These are phyloP conservation scores for Zootoca vivipara DNA, from an alignment of 2,113 vertebrate species.

Conservation along the genomic window DNA sequence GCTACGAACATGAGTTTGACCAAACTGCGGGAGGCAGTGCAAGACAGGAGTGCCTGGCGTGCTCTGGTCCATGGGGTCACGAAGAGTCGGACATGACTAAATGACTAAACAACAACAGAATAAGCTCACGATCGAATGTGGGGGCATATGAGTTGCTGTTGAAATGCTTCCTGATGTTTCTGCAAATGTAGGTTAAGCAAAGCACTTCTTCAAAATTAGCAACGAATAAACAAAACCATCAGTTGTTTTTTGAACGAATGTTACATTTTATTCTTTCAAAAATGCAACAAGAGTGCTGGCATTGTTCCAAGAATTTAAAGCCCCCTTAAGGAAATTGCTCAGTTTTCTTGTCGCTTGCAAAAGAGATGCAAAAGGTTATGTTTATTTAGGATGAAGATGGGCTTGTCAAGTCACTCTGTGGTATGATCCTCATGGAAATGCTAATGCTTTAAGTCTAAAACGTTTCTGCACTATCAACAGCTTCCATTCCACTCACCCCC, in stretches of 20 bases:
- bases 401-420: constrained; percentile 47
- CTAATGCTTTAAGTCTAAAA: constrained; percentile 48
- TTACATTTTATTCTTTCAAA: constrained; percentile 38
- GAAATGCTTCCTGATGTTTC: constrained; percentile 42
- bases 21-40: too few relatives aligned
- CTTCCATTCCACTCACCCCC: constrained; percentile 41
- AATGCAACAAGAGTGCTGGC: constrained; percentile 31
- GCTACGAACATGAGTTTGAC: too few relatives aligned
- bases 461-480: constrained; percentile 55
- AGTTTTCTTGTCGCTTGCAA: constrained; percentile 53
- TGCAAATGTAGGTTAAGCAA: constrained; percentile 39
- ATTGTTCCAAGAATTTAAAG: constrained; percentile 45
- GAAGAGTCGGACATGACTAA: too few relatives aligned
- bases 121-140: constrained; percentile 2
- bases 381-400: constrained; percentile 66
- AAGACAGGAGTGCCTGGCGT: too few relatives aligned
- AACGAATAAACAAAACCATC: constrained; percentile 39
- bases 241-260: constrained; percentile 30
- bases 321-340: constrained; percentile 52
- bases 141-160: constrained; percentile 30
- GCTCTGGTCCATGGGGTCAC: too few relatives aligned
- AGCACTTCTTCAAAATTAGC: constrained; percentile 35
- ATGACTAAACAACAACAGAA: too few relatives aligned
- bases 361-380: constrained; percentile 53
- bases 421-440: constrained; percentile 59